Percentiles rank a stretch among this genome's conserved stretches.
Evolutionary conservation across 2,797 vertebrate species (phyloP).

Genomic region (Aratinga solstitialis): DNA sequence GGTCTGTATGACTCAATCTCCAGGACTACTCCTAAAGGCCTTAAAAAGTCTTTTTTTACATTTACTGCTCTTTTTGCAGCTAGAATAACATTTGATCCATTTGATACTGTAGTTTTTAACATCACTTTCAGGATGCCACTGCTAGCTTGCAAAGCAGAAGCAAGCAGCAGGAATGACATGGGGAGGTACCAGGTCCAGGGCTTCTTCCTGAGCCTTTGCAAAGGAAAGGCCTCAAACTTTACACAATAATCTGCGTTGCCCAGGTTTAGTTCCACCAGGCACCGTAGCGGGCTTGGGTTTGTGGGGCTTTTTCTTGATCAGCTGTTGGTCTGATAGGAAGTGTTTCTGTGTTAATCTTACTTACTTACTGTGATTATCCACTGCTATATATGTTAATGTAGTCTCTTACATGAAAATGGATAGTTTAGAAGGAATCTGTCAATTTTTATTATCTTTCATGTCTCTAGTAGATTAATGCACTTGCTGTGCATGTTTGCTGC

Average conservation of each 20-base stretch:
- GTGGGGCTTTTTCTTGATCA: neutral
- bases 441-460: too few species aligned
- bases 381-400: neutral
- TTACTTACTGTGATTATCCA: neutral
- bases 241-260: fast-evolving
- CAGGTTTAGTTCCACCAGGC: too few species aligned
- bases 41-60: neutral
- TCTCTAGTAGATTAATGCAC: too few species aligned
- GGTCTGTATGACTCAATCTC: neutral
- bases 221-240: neutral
- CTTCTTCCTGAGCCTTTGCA: neutral
- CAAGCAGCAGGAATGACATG: neutral
- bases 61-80: neutral
- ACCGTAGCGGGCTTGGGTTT: neutral
- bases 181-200: neutral
- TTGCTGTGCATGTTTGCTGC: neutral
- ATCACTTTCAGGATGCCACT: neutral
- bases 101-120: neutral
- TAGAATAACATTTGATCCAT: neutral
- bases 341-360: neutral
- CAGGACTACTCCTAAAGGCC: neutral
- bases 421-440: too few species aligned
- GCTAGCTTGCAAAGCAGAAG: neutral
- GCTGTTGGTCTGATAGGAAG: neutral
- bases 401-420: neutral